Evolutionary conservation across 2,113 vertebrate species (phyloP).

Genomic region (Dissostichus mawsoni): DNA sequence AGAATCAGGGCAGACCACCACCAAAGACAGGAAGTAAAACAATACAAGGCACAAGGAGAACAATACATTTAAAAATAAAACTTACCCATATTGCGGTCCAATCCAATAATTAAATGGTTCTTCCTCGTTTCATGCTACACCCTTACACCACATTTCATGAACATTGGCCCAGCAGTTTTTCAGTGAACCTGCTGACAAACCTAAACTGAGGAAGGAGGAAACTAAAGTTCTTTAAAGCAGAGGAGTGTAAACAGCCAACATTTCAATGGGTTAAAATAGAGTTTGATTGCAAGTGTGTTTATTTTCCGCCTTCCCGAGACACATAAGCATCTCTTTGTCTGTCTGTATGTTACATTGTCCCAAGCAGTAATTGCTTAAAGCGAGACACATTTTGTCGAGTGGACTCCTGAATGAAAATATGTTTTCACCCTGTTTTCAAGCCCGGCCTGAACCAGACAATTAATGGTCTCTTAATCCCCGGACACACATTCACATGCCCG

Average conservation of each 20-base stretch:
- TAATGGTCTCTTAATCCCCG: conserved; percentile 48
- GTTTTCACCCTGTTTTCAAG: conserved; percentile 50
- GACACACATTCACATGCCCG: conserved; percentile 1
- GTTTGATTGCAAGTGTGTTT: conserved; percentile 32
- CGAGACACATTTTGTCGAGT: conserved; percentile 15
- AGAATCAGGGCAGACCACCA: no score
- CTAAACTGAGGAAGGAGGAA: no score
- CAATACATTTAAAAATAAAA: no score
- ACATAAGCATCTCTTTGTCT: conserved; percentile 53
- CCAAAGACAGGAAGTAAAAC: no score
- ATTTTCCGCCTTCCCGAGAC: not conserved
- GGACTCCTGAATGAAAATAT: conserved; percentile 61
- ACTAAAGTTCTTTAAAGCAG: not conserved
- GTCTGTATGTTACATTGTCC: conserved; percentile 18
- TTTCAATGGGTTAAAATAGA: conserved; percentile 13
- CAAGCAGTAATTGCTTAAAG: conserved; percentile 49
- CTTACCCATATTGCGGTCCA: no score
- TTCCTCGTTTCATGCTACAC: no score
- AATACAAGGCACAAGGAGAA: no score
- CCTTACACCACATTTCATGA: no score
- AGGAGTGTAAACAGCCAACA: not conserved
- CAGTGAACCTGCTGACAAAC: no score
- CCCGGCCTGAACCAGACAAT: conserved; percentile 42
- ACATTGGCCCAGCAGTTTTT: no score
- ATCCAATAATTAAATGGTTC: no score